Base-by-base conservation (phyloP, 2,113 vertebrate genomes). In the Eulemur rufifrons region DNA sequence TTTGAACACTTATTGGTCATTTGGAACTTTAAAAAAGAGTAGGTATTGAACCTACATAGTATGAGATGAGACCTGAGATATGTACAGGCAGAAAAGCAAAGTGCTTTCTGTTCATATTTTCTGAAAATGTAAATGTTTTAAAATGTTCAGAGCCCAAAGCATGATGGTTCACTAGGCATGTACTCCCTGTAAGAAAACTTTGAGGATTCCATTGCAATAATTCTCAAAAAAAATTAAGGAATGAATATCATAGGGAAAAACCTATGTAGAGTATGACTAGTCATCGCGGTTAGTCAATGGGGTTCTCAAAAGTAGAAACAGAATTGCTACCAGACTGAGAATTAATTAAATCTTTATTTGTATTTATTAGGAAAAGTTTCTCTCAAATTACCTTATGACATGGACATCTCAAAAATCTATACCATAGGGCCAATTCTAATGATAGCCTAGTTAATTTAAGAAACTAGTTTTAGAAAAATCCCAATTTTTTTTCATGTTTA, bases 11-110 rank as follows among this genome's bases (percentile, higher is more conserved):
- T 4, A 25, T 47, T 61, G 47, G 6, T 47, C 27, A 42, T 89
- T 63, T 95, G 85, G 21, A 93, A 88, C 59, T 92, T 85, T 71
- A 73, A 80, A 91, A 95, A 47, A 52, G 9, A 63, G 14, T 73
- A 47, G 52, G 11, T 93, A 69, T 23, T 77, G 32, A 89, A 39
- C 17, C 5, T 18, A 29, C 1, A 3, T 64, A 25, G 18, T 80
- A 0, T 59, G 37, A 63, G 18, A 4, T 83, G 56, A 90, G 34
- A 71, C 39, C 15, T 42, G 27, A 94, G 61, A 34, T 87, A 71
- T 14, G 32, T 27, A 52, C 3, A 91, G 8, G 23, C 61, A 81
- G n/a, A 69, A 95, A 74, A 59, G 42, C 45, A 50, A 52, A 96
- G 8, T 37, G 5, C 39, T 85, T 21, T 85, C 34, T 80, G 21